phyloP scores from a whole-genome alignment of 2,888 invertebrate genomes.

The Drosophila recens region DNA sequence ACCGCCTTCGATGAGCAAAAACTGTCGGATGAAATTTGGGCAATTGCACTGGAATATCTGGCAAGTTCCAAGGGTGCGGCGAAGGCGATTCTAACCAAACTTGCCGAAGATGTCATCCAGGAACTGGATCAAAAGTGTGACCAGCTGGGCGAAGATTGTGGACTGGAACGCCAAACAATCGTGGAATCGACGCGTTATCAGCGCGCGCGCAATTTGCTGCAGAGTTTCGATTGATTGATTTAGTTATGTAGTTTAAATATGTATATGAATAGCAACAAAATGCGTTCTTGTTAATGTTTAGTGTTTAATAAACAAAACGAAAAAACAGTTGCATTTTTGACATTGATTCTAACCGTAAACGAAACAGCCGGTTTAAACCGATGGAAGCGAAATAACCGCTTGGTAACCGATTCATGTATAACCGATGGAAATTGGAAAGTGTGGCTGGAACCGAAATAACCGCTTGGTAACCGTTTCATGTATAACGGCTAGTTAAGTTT shows the following conservation, averaged over 20 bases:
- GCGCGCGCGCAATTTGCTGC: slow-evolving; percentile 83
- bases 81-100: slow-evolving; percentile 87
- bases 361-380: no score
- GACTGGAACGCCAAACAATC: slow-evolving; percentile 53
- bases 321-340: slow-evolving; percentile 34
- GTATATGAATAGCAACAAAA: slow-evolving; percentile 20
- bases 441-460: no score
- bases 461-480: no score
- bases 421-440: no score
- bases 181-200: slow-evolving; percentile 80
- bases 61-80: slow-evolving; percentile 89
- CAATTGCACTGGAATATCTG: slow-evolving; percentile 89
- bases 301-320: slow-evolving; percentile 31
- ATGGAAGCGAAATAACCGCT: no score
- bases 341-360: no score
- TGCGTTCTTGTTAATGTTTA: slow-evolving; percentile 58
- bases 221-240: slow-evolving; percentile 75
- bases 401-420: no score
- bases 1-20: slow-evolving; percentile 88
- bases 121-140: slow-evolving; percentile 86
- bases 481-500: no score
- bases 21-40: slow-evolving; percentile 88
- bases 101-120: slow-evolving; percentile 89
- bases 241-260: slow-evolving; percentile 24
- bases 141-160: slow-evolving; percentile 53